A percentile compares a stretch with the other conserved stretches of the same genome.
Conservation (phyloP, 2,888 invertebrate species). For the Sthenelais limicola region DNA sequence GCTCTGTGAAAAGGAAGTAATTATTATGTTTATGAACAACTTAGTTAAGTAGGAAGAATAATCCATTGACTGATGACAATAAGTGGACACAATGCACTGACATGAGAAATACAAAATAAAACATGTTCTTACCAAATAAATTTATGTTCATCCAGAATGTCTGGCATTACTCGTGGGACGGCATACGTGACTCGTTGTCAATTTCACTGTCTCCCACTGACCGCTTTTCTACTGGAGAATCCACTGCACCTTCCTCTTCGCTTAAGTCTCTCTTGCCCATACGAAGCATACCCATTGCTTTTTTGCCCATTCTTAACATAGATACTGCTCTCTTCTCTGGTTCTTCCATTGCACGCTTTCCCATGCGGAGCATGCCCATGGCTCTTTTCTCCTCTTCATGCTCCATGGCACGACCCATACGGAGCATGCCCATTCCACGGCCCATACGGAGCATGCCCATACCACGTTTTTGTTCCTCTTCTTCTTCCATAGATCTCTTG, state of each 20-base stretch:
- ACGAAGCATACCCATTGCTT: slow-evolving; percentile 45
- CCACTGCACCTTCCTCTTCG: background rate
- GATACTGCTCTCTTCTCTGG: slow-evolving; percentile 32
- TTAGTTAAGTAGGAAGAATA: no score
- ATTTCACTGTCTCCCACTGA: slow-evolving; percentile 10
- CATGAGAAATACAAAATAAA: no score
- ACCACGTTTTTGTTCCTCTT: slow-evolving; percentile 11
- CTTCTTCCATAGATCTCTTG: slow-evolving; percentile 40
- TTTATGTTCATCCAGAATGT: no score
- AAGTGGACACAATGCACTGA: no score
- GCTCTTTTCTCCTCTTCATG: slow-evolving; percentile 35
- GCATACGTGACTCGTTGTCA: no score
- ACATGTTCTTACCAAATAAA: no score
- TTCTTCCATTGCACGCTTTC: slow-evolving; percentile 33
- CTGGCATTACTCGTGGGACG: no score
- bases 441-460: slow-evolving; percentile 49
- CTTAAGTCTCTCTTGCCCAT: slow-evolving; percentile 42
- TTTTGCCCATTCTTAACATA: slow-evolving; percentile 46
- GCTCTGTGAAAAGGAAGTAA: no score
- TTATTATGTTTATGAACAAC: no score
- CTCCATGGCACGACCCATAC: slow-evolving; percentile 40
- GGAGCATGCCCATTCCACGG: slow-evolving; percentile 36
- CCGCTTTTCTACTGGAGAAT: background rate
- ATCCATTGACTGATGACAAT: no score
- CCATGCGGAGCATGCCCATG: slow-evolving; percentile 46